Conservation (phyloP, 2,113 vertebrate genomes). For the Phyllostomus discolor region DNA sequence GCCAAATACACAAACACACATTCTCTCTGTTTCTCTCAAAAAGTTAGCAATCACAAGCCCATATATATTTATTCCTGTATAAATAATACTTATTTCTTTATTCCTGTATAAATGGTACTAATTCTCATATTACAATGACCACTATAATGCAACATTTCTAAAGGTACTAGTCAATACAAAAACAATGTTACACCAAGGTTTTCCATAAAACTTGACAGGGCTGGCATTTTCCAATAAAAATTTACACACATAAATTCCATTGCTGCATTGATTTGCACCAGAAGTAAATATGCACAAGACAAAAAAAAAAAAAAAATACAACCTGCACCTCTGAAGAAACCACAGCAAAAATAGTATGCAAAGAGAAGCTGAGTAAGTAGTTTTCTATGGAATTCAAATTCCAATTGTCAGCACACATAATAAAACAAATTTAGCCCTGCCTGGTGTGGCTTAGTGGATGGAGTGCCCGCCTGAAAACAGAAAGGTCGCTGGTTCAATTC, state of each 20-base stretch:
- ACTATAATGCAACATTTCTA: background rate
- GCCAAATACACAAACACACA: background rate
- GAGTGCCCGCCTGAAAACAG: no score
- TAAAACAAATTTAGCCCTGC: no score
- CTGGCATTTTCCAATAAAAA: background rate
- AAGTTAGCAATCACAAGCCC: background rate
- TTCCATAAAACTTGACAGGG: background rate
- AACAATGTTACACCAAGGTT: background rate
- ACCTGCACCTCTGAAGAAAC: background rate
- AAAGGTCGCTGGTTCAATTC: no score
- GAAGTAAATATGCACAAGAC: background rate
- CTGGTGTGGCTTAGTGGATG: no score
- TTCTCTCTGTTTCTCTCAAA: background rate
- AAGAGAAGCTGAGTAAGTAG: background rate
- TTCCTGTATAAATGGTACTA: background rate
- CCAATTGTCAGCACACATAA: background rate
- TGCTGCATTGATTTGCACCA: background rate
- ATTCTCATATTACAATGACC: background rate
- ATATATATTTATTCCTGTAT: background rate
- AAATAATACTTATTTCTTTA: constrained; percentile 23
- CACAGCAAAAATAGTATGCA: background rate
- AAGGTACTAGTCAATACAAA: background rate
- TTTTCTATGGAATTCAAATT: background rate
- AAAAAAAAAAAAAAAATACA: background rate
- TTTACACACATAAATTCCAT: background rate